Evolutionary conservation across 37 sponge, comb jelly and placozoan genomes (phyloP).

Genomic region (Ephydatia muelleri): DNA sequence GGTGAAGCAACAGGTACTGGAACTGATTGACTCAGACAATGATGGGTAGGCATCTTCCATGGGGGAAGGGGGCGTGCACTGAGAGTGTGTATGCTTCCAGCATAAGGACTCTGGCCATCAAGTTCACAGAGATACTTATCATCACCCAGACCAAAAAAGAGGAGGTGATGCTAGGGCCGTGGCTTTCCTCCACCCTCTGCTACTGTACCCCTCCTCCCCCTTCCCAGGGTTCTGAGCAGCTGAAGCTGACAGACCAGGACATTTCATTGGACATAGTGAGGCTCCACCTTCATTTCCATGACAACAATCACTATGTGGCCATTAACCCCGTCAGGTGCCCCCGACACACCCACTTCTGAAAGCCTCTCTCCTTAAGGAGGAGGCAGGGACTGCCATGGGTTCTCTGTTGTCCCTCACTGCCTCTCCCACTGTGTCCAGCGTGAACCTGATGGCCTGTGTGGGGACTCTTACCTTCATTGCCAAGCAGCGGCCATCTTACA

Average conservation of each 20-base stretch:
- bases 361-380: slow-evolving; percentile 54
- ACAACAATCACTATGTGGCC: not conserved
- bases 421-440: slow-evolving; percentile 74
- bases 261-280: slow-evolving; percentile 65
- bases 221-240: slow-evolving; percentile 46
- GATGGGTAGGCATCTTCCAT: slow-evolving; percentile 58
- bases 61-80: not conserved
- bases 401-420: slow-evolving; percentile 50
- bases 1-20: slow-evolving; percentile 38
- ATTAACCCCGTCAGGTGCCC: slow-evolving; percentile 41
- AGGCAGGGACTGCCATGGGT: slow-evolving; percentile 66
- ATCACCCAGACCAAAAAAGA: slow-evolving; percentile 72
- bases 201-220: not conserved
- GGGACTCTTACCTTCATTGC: slow-evolving; percentile 77
- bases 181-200: not conserved
- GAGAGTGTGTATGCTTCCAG: slow-evolving; percentile 10
- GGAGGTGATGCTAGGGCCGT: slow-evolving; percentile 26
- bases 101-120: slow-evolving; percentile 63
- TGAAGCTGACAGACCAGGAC: slow-evolving; percentile 28
- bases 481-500: slow-evolving; percentile 63
- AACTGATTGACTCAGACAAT: slow-evolving; percentile 54
- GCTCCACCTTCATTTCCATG: not conserved
- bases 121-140: slow-evolving; percentile 75
- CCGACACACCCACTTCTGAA: slow-evolving; percentile 54
- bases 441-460: slow-evolving; percentile 86